Base-by-base conservation (phyloP, 2,113 vertebrate species). In the Micronycteris hirsuta region DNA sequence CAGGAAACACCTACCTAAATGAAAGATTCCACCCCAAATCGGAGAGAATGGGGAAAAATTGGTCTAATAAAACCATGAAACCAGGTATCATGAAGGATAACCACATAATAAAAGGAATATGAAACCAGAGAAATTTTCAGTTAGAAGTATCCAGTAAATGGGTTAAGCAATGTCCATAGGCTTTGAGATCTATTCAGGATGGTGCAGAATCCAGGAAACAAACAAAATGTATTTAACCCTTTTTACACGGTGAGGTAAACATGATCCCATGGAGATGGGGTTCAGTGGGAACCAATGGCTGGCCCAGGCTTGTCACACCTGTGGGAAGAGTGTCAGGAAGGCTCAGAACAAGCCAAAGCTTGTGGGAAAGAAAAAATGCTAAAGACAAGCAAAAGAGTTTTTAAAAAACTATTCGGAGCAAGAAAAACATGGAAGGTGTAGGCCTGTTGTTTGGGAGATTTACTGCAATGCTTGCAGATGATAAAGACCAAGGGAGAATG, bases 1-100 rank as follows among this genome's bases (percentile, higher is more conserved):
- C 97, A 86, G 96, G 97, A 96, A 97, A 95, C 71, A 85, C 76
- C 84, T 96, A 87, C 43, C 45, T 92, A 68, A 43, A 49, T 68
- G 92, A 91, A 87, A 95, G 86, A 86, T 96, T 96, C 68, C 74
- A 94, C 41, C 83, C 93, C 1, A 96, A 97, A 91, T 86, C 88
- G 58, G 91, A 86, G 94, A 56, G 68, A 47, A 22, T 56, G 22
- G 36, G 81, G 47, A 89, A 83, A 84, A 95, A 89, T 14, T 67
- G 26, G 41, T 26, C 26, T 74, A 63, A 56, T 71, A 77, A 90
- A 80, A 91, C 36, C 85, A 70, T 28, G 19, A 94, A 80, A 45
- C 31, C n/a, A 76, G 74, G 4, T 71, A 36, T 78, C 78, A n/a
- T 41, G 58, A 67, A 56, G 7, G 56, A 56, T 36, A 91, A 78